Percentiles rank a stretch among this genome's conserved stretches.
Evolutionary conservation across 1,140 invertebrate species (phyloP).

Genomic region (Brachionus manjavacas): DNA sequence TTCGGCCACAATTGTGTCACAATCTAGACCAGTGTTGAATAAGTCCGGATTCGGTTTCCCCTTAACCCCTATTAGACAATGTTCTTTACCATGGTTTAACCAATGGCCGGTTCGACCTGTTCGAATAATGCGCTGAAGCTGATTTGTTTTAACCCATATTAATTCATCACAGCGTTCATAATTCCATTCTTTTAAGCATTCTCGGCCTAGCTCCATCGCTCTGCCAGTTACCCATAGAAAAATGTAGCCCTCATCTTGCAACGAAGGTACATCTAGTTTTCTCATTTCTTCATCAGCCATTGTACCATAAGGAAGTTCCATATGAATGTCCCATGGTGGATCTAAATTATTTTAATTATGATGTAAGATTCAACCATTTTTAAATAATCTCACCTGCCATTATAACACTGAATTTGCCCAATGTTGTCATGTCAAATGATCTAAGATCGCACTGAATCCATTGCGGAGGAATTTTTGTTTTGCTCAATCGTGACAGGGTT

Average conservation of each 20-base stretch:
- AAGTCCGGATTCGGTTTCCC: slow-evolving; percentile 73
- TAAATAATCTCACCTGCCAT: slow-evolving; percentile 50
- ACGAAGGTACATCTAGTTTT: slow-evolving; percentile 76
- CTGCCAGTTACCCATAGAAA: slow-evolving; percentile 95
- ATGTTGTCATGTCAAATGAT: slow-evolving; percentile 86
- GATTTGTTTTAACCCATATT: slow-evolving; percentile 99
- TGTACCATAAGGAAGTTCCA: slow-evolving; percentile 96
- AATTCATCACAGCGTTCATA: slow-evolving; percentile 93
- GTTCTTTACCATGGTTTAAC: slow-evolving; percentile 97
- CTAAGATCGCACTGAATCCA: slow-evolving; percentile 95
- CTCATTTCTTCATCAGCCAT: slow-evolving; percentile 99
- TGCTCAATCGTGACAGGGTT: not conserved
- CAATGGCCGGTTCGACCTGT: slow-evolving; percentile 94
- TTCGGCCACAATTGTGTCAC: slow-evolving; percentile 95
- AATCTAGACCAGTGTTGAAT: slow-evolving; percentile 86
- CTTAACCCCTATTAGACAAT: slow-evolving; percentile 78
- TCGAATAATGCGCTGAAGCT: slow-evolving; percentile 89
- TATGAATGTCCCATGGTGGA: slow-evolving; percentile 96
- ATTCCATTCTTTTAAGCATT: slow-evolving; percentile 85
- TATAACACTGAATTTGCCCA: slow-evolving; percentile 65
- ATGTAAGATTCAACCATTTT: not conserved
- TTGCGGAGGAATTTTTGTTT: slow-evolving; percentile 64
- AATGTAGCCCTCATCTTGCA: slow-evolving; percentile 91
- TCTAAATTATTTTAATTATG: slow-evolving; percentile 79
- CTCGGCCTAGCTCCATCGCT: slow-evolving; percentile 61